Evolutionary conservation across 2,113 vertebrate genomes (phyloP).

Genomic region (Eulacestoma nigropectus): DNA sequence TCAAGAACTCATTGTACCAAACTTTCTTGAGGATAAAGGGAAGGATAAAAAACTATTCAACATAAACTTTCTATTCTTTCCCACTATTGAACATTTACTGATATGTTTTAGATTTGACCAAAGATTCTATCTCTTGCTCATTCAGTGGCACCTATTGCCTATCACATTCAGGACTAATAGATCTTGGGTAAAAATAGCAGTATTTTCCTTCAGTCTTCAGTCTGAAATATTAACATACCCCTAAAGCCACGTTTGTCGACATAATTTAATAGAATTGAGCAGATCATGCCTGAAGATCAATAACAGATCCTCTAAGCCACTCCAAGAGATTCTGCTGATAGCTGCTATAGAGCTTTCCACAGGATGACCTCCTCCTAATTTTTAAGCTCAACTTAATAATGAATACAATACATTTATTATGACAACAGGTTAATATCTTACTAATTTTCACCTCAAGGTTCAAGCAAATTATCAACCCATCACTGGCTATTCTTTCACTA

Average conservation of each 20-base stretch:
- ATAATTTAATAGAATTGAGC: background rate
- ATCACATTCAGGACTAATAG: background rate
- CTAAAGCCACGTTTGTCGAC: background rate
- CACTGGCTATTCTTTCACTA: background rate
- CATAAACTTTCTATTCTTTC: background rate
- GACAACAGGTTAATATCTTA: background rate
- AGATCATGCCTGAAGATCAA: background rate
- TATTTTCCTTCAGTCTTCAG: background rate
- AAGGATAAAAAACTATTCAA: background rate
- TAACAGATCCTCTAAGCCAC: background rate
- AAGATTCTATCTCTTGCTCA: background rate
- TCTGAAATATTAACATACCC: background rate
- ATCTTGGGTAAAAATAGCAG: background rate
- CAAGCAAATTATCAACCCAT: background rate
- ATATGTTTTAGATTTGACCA: background rate
- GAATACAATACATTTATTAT: background rate
- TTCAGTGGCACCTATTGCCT: background rate
- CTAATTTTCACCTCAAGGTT: background rate
- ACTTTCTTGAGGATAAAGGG: background rate
- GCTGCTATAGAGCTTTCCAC: background rate
- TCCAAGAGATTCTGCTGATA: background rate
- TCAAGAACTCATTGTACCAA: background rate
- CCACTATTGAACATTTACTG: background rate
- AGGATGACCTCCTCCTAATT: background rate
- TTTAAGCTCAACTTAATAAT: background rate